A percentile compares a stretch with the other conserved stretches of the same genome.
Conservation (phyloP, 1,140 invertebrate genomes). For the Papilio xuthus region DNA sequence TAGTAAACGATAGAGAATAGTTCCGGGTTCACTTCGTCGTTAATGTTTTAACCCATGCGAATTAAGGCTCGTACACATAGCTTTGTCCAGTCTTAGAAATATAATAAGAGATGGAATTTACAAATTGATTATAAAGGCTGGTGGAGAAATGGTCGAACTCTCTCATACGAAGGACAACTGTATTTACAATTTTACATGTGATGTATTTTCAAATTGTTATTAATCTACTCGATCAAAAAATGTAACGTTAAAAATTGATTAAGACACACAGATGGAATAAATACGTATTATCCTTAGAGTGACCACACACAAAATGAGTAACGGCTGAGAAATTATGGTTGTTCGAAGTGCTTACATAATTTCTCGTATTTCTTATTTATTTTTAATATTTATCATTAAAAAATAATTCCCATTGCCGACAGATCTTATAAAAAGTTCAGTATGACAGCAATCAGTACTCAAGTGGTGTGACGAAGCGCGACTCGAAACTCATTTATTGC, state of each 20-base stretch:
- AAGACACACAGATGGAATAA: background rate
- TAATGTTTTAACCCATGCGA: background rate
- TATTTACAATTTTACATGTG: no score
- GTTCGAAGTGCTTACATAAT: background rate
- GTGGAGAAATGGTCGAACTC: no score
- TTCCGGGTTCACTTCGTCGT: background rate
- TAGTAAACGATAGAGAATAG: background rate
- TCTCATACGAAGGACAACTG: no score
- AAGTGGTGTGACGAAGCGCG: conserved; percentile 27
- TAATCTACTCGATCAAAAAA: background rate
- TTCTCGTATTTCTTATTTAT: background rate
- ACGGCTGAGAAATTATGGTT: background rate
- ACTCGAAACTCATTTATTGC: conserved; percentile 27
- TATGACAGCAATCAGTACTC: conserved; percentile 10
- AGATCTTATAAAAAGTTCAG: conserved; percentile 13
- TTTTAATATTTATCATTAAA: background rate
- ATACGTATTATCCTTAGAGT: background rate
- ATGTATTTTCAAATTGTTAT: background rate
- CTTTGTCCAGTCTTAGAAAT: background rate
- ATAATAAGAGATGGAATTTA: no score
- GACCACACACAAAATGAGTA: background rate
- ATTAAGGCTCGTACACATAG: background rate
- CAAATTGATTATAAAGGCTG: no score
- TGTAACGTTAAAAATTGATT: background rate
- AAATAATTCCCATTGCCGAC: background rate